Evolutionary conservation across 2,888 invertebrate species (phyloP), one percentile per base, ranked within the genome.

Genomic region (Callinectes sapidus): DNA sequence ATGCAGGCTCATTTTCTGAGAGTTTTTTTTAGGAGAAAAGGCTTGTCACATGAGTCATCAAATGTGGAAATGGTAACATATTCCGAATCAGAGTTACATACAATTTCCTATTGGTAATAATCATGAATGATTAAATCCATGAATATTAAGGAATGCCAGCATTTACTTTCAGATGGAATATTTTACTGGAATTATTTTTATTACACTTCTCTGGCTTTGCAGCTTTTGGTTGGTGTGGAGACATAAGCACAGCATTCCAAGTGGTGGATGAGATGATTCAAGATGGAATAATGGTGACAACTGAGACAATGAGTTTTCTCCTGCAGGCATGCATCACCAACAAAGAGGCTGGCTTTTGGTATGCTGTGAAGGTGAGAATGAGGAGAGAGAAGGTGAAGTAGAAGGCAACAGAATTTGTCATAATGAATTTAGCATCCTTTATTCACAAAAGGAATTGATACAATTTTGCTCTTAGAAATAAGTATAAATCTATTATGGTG

Each of bases 321-420:
- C 95, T 99, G 6, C 98, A 98, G 95, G 98, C 98, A 6, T 98
- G 98, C 95, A 97, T 98, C 91, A 96, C 97, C 35, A 97, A 99
- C 95, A 97, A 97, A 95, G 96, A 97, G 90, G 97, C 97, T 95
- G 99, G 99, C 0, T 97, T 99, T 95, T 96, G 97, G 94, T 97
- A 98, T 96, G 97, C 97, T 35, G 96, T 99, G 2, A 95, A 97
- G 92, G 97, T 96, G 95, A 94, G 93, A 10, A 18, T 81, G 35
- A 18, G 2, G 18, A 13, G 18, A 48, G 48, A 48, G 48, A 87
- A 14, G n/a, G 23, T 2, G 23, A 28, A 71, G n/a, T 86, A 13
- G 86, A 18, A 42, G 35, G 35, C 1, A 8, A 81, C 81, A 81
- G 28, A 14, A 23, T 16, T 81, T 86, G 86, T 86, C 18, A n/a